phyloP scores from a whole-genome alignment of 2,113 vertebrate genomes.

The Caranx melampygus region DNA sequence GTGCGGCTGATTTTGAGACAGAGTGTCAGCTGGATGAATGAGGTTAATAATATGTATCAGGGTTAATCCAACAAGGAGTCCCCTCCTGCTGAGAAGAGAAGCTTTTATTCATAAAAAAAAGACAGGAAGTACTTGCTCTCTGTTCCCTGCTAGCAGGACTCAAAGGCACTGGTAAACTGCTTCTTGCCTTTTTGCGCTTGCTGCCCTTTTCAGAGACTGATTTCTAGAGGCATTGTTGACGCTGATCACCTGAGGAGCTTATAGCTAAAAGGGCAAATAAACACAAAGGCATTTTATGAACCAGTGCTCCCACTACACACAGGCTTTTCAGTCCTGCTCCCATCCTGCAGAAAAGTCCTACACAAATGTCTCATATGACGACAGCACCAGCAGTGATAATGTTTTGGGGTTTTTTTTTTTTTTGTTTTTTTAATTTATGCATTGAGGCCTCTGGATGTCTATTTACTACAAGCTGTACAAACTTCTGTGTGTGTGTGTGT shows the following conservation, averaged over 20 bases:
- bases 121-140: neutral
- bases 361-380: conserved; percentile 27
- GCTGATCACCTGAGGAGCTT: conserved; percentile 60
- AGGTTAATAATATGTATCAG: conserved; percentile 68
- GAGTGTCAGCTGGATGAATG: conserved; percentile 49
- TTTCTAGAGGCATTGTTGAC: conserved; percentile 27
- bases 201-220: conserved; percentile 49
- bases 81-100: conserved; percentile 18
- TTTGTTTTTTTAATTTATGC: conserved; percentile 1
- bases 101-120: conserved; percentile 45
- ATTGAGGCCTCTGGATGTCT: neutral
- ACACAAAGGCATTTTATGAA: conserved; percentile 53
- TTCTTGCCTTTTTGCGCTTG: conserved; percentile 21
- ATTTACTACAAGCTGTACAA: neutral
- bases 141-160: neutral
- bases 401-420: neutral
- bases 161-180: conserved; percentile 9
- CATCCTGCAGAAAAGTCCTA: conserved; percentile 28
- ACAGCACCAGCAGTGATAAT: neutral
- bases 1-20: conserved; percentile 28
- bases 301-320: conserved; percentile 23
- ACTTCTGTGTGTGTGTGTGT: conserved; percentile 1
- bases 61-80: conserved; percentile 59
- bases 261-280: conserved; percentile 65
- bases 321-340: neutral